Evolutionary conservation across 2,888 invertebrate species (phyloP).

Genomic region (Pecten maximus): DNA sequence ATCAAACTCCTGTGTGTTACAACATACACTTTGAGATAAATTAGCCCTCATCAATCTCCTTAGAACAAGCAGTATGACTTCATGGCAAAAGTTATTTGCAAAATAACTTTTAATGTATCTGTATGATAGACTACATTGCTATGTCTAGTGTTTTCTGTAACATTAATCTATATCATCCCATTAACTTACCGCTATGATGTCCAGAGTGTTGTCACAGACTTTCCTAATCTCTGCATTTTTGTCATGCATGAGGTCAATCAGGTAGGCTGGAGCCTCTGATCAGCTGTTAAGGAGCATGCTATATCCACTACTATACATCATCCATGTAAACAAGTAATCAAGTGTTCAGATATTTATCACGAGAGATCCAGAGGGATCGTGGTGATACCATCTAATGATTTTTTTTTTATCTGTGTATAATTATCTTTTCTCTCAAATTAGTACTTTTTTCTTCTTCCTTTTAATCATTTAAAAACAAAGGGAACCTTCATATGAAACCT

Average conservation of each 20-base stretch:
- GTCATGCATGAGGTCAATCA: slow-evolving; percentile 98
- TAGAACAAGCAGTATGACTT: no score
- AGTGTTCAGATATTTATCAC: no score
- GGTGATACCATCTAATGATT: no score
- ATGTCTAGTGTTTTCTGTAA: neutral
- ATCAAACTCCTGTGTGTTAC: slow-evolving; percentile 86
- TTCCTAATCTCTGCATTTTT: slow-evolving; percentile 96
- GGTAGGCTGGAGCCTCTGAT: slow-evolving; percentile 95
- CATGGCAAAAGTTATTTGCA: neutral
- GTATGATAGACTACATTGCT: neutral
- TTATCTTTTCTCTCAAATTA: no score
- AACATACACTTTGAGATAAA: neutral
- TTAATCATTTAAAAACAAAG: no score
- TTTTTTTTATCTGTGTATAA: no score
- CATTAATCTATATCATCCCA: neutral
- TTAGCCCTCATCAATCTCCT: neutral
- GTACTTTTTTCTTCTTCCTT: no score
- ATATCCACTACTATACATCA: neutral
- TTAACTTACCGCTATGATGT: slow-evolving; percentile 92
- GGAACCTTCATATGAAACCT: no score
- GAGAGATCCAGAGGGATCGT: no score
- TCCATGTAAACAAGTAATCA: no score
- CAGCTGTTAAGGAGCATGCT: neutral
- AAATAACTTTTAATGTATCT: neutral
- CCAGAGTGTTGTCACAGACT: slow-evolving; percentile 96